Evolutionary conservation across 1,140 invertebrate species (phyloP).

Genomic region (Solenopsis invicta): DNA sequence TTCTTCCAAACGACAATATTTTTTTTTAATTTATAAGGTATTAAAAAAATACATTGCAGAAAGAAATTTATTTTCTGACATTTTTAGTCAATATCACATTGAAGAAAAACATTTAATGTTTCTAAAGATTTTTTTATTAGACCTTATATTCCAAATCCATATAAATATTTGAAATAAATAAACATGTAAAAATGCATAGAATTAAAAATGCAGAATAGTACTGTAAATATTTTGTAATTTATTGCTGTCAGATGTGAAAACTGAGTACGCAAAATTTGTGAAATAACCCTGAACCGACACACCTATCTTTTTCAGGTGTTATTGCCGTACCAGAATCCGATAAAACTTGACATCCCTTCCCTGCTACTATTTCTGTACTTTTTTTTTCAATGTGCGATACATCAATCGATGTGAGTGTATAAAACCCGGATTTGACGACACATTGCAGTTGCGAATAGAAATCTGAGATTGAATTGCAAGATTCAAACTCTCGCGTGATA

Average conservation of each 20-base stretch:
- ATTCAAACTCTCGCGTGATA: conserved; percentile 34
- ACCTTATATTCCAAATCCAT: neutral
- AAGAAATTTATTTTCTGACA: neutral
- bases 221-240: neutral
- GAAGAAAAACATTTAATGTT: neutral
- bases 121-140: neutral
- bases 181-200: neutral
- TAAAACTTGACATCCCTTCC: conserved; percentile 27
- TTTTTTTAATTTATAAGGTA: neutral
- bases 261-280: neutral
- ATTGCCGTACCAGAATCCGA: conserved; percentile 7
- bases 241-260: conserved; percentile 9
- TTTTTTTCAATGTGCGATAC: conserved; percentile 28
- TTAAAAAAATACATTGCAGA: neutral
- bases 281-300: neutral
- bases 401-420: conserved; percentile 31
- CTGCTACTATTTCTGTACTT: conserved; percentile 17
- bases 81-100: neutral
- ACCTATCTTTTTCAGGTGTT: conserved; percentile 13
- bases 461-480: conserved; percentile 51
- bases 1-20: neutral
- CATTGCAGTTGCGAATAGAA: conserved; percentile 16
- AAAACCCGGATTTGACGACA: conserved; percentile 34
- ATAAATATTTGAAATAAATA: neutral
- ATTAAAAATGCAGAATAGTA: neutral